A percentile compares a stretch with the other conserved stretches of the same genome.
phyloP scores from a whole-genome alignment of 2,888 invertebrate species.

The Agonum fuliginosum region DNA sequence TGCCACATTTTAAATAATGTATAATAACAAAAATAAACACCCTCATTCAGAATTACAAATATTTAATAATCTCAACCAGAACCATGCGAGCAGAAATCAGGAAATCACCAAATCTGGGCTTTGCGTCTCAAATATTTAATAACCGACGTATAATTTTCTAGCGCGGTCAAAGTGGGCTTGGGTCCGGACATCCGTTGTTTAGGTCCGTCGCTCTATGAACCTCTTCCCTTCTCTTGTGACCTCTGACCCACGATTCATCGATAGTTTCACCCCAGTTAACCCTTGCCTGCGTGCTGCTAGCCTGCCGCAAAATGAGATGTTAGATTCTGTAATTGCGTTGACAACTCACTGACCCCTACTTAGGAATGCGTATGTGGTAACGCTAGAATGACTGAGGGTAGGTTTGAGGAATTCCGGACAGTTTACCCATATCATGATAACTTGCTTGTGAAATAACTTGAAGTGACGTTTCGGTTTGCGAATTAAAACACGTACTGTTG shows the following conservation, averaged over 20 bases:
- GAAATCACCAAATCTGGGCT: neutral
- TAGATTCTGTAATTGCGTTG: neutral
- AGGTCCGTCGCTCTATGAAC: neutral
- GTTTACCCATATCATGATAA: too few relatives aligned
- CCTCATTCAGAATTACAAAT: too few relatives aligned
- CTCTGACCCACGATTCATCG: neutral
- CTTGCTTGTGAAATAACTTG: conserved; percentile 2
- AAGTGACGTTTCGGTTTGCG: neutral
- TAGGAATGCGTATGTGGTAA: neutral
- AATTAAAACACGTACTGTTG: neutral
- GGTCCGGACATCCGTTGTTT: conserved; percentile 10
- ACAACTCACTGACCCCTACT: neutral
- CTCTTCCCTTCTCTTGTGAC: too few relatives aligned
- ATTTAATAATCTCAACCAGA: too few relatives aligned
- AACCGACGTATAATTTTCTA: neutral
- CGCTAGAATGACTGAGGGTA: neutral
- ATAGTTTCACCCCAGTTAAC: conserved; percentile 6
- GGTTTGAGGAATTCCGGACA: neutral
- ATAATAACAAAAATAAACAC: too few relatives aligned
- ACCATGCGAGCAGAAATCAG: too few relatives aligned
- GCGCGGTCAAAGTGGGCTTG: neutral
- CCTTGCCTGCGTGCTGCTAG: neutral
- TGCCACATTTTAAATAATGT: too few relatives aligned
- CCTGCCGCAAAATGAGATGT: neutral
- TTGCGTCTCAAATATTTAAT: neutral